Evolutionary conservation across 2,113 vertebrate genomes (phyloP).

Genomic region (Dermatemys mawii): DNA sequence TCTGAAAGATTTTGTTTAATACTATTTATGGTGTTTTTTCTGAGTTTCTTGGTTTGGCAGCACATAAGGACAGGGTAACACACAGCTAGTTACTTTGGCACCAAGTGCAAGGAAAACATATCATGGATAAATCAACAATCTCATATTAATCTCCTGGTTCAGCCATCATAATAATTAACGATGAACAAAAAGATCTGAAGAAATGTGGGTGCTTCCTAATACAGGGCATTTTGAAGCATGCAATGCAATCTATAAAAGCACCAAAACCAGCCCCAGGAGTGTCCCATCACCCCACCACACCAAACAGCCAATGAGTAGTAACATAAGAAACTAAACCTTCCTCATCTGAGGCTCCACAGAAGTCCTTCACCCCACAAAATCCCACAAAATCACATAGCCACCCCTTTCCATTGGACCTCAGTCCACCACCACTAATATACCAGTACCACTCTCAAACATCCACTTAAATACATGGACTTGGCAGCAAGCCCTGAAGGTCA

Average conservation of each 20-base stretch:
- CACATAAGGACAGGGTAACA: not conserved
- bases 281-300: not conserved
- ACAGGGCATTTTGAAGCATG: not conserved
- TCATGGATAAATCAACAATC: not conserved
- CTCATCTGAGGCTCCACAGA: not conserved
- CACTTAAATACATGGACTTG: not conserved
- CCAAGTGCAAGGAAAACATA: not conserved
- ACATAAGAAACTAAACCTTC: not conserved
- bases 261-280: not conserved
- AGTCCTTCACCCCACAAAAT: not conserved
- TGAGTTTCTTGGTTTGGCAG: not conserved
- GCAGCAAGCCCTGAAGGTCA: not conserved
- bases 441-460: rapidly evolving
- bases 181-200: not conserved
- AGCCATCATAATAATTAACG: not conserved
- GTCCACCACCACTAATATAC: not conserved
- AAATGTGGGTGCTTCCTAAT: not conserved
- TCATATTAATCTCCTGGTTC: not conserved
- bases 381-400: not conserved
- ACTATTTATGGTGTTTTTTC: not conserved
- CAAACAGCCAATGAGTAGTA: not conserved
- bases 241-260: not conserved
- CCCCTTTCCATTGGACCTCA: not conserved
- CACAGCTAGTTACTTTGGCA: not conserved
- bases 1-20: not conserved